phyloP scores from a whole-genome alignment of 2,113 vertebrate species.

The Himantopus leucocephalus region DNA sequence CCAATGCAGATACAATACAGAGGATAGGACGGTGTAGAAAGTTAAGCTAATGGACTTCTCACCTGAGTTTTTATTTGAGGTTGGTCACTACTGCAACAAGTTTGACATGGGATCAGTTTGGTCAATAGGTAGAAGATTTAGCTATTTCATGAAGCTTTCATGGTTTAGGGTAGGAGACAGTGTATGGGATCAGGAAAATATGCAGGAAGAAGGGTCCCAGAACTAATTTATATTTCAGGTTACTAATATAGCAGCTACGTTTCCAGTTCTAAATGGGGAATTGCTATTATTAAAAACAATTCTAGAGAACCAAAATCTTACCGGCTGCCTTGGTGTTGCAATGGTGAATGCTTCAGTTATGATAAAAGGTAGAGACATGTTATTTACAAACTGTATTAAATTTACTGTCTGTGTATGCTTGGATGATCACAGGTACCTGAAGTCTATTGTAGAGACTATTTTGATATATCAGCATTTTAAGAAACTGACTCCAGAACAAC shows the following conservation, averaged over 20 bases:
- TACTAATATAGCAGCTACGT: background rate
- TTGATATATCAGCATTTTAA: constrained; percentile 95
- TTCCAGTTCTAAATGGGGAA: background rate
- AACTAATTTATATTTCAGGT: background rate
- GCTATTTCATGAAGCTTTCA: background rate
- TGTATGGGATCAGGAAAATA: background rate
- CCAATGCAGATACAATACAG: background rate
- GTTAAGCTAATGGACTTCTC: background rate
- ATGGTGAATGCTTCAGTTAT: background rate
- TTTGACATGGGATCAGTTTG: background rate
- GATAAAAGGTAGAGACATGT: background rate
- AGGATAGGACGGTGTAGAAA: background rate
- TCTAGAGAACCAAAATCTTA: background rate
- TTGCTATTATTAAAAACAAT: background rate
- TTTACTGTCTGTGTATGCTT: background rate
- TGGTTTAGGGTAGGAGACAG: background rate
- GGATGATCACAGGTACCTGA: constrained; percentile 85
- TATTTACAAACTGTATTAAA: background rate
- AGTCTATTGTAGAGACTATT: constrained; percentile 93
- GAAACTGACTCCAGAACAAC: constrained; percentile 85
- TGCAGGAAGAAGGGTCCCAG: background rate
- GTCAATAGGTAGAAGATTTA: background rate
- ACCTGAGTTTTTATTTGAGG: background rate
- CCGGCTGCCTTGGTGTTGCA: background rate
- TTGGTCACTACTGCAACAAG: background rate